A percentile compares a stretch with the other conserved stretches of the same genome.
Evolutionary conservation across 53 echinoderm and acorn worm species (phyloP).

Genomic region (Mesocentrotus franciscanus): DNA sequence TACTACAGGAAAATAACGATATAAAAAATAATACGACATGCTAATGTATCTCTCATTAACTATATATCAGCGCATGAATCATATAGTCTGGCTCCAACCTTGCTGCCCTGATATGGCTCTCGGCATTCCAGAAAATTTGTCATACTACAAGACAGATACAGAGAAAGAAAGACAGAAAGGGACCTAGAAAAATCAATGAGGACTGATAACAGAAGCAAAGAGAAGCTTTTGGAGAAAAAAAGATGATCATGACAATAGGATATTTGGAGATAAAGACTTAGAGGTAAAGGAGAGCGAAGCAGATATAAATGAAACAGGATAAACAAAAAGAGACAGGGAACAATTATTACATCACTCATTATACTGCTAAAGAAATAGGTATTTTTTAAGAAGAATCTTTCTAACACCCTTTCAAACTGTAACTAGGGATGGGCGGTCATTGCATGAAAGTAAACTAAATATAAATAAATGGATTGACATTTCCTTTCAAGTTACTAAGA

Average conservation of each 20-base stretch:
- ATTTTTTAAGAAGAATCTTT: too few relatives aligned
- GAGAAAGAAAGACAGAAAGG: neutral
- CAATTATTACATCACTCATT: too few relatives aligned
- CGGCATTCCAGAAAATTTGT: too few relatives aligned
- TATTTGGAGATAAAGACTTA: neutral
- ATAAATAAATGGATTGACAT: too few relatives aligned
- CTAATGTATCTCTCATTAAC: too few relatives aligned
- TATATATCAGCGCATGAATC: too few relatives aligned
- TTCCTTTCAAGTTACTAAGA: neutral
- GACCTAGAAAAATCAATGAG: neutral
- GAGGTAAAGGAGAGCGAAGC: neutral
- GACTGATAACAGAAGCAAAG: neutral
- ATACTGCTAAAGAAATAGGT: too few relatives aligned
- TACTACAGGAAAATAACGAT: conserved; percentile 60
- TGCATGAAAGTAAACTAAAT: too few relatives aligned
- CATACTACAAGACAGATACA: neutral
- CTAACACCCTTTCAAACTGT: too few relatives aligned
- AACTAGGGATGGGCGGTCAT: neutral
- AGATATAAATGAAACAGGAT: neutral
- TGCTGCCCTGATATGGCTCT: too few relatives aligned
- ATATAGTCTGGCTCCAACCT: too few relatives aligned
- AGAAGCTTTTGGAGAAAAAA: neutral
- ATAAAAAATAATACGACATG: neutral
- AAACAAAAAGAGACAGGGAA: neutral
- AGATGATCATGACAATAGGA: neutral